Base-by-base conservation (phyloP, 2,113 vertebrate genomes). In the Ifrita kowaldi region DNA sequence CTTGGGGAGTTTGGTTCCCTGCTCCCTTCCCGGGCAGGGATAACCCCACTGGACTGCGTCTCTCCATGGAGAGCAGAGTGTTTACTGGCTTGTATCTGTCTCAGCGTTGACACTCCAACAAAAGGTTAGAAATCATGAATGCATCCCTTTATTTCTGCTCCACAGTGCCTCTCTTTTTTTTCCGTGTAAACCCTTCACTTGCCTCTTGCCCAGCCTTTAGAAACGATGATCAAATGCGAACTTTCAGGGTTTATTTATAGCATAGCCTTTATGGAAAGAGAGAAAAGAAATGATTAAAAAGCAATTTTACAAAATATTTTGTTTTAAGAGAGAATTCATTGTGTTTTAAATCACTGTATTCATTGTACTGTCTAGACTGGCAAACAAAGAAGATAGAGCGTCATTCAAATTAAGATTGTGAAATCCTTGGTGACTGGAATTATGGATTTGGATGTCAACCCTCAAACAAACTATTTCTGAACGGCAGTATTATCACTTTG, bases 241-340 rank as follows among this genome's bases (percentile, higher is more conserved):
- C 97, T 97, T 98, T 97, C 95, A 96, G 96, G 94, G 91, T 95
- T 97, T 98, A 98, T 98, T 98, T 98, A 98, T 98, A 98, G 98
- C 93, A 8, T 59, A 96, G 97, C 94, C 95, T 97, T 97, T 97
- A 97, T 94, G 83, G 93, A 96, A 92, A 97, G 90, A 96, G 93
- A 98, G 96, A 98, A 98, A 98, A 98, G 98, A 98, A 98, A 96
- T 97, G 68, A 98, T 98, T 97, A 97, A 98, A 98, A 98, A 98
- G 97, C 96, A 94, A 98, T 97, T 97, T 98, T 96, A 97, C 96
- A 96, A 98, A 98, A 97, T 97, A 98, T 98, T 98, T 98, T 98
- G 95, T 98, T 98, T 98, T 97, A 95, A 97, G 97, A 98, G 97
- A 95, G 98, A 97, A 94, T 97, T 96, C 97, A 98, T 98, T 98